Base-by-base conservation (phyloP, 1,140 invertebrate species). In the Cotesia chilonis region DNA sequence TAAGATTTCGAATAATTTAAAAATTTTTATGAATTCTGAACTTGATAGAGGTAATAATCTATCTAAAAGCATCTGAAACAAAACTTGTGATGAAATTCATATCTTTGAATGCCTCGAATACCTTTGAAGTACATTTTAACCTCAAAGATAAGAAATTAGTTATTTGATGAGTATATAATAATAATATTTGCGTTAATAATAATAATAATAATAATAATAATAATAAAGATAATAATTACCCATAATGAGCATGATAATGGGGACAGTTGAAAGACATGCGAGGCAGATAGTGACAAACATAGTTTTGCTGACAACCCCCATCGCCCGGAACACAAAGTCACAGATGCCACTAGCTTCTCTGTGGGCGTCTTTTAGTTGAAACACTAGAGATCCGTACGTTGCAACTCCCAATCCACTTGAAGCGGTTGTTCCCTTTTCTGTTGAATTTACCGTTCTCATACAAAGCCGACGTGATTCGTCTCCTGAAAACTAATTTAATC, bases 301-400 rank as follows among this genome's bases (percentile, higher is more conserved):
- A 73, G 94, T 94, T 77, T 92, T 92, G 79, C 92, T 92, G 79
- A 94, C 89, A 71, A 95, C 93, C 73, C 89, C 89, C 59, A 93
- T 85, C 0, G 92, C 92, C 74, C 92, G 89, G 79, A 90, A 92
- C 0, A 94, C 89, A 79, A 94, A 95, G 81, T 94, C 93, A 68
- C 92, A 92, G 0, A 91, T 91, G 38, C 91, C 90, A 1, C 89
- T 91, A 0, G 94, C 92, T 77, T 95, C 94, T 81, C 92, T 90
- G 77, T 94, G 93, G 57, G 94, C 94, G 79, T 95, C 94, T 77
- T 93, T 93, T 38, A 95, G 87, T 81, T 94, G 93, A 81, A 94
- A 93, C 3, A 92, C 91, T 37, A 95, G 89, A 5, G 92, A 94
- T 35, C 92, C 93, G 78, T 94, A 94, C 0, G 91, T 92, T 0